These are phyloP conservation scores for Eristalinus aeneus DNA, from an alignment of 2,888 invertebrate species.

Conservation along the genomic window DNA sequence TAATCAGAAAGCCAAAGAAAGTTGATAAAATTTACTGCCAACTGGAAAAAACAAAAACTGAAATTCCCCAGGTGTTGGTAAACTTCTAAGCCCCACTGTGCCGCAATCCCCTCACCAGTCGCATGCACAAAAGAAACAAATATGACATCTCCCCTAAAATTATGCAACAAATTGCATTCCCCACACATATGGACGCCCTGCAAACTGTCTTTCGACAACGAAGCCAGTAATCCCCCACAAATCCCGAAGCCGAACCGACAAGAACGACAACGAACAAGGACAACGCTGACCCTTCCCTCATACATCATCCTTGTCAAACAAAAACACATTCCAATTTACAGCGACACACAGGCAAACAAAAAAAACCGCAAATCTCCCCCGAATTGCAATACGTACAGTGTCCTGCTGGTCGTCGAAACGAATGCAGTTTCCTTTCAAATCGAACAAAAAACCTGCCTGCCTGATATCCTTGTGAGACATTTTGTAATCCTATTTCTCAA, in stretches of 20 bases:
- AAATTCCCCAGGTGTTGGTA: no score
- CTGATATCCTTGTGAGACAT: constrained; percentile 55
- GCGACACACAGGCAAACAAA: constrained; percentile 3
- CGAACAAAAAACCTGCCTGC: constrained; percentile 20
- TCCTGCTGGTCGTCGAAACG: background rate
- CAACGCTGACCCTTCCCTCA: background rate
- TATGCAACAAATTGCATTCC: background rate
- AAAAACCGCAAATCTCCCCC: constrained; percentile 56
- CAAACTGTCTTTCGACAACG: background rate
- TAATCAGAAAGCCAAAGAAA: no score
- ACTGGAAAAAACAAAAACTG: no score
- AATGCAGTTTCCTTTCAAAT: constrained; percentile 43
- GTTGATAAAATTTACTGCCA: no score
- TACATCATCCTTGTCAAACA: constrained; percentile 44
- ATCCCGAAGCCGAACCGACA: background rate
- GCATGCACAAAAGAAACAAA: background rate
- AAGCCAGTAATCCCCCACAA: background rate
- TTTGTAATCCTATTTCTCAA: constrained; percentile 67
- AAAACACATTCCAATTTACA: constrained; percentile 61
- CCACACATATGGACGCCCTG: background rate
- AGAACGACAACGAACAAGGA: background rate
- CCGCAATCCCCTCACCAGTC: no score
- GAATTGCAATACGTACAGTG: constrained; percentile 38
- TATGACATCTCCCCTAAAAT: background rate
- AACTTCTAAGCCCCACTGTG: no score